These are phyloP conservation scores for Macrotus californicus DNA, from an alignment of 2,113 vertebrate species.

Conservation along the genomic window DNA sequence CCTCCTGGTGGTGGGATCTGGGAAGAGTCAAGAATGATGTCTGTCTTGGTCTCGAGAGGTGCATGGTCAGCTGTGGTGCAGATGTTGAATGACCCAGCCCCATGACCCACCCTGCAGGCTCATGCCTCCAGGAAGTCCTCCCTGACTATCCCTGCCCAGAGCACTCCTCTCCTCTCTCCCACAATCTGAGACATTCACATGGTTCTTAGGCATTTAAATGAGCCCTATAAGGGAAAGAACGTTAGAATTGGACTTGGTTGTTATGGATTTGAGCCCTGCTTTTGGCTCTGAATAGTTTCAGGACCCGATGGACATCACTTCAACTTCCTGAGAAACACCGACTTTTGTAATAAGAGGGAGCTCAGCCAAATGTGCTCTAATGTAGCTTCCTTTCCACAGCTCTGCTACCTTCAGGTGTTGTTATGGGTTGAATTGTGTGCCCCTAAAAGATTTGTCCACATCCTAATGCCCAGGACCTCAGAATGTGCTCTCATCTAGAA, in stretches of 20 bases:
- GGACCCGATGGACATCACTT: rapidly evolving
- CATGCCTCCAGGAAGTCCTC: not conserved
- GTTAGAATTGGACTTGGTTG: not conserved
- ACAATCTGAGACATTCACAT: not conserved
- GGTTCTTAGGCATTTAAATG: not conserved
- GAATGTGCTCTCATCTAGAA: not conserved
- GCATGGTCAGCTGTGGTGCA: rapidly evolving
- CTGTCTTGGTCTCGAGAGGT: not conserved
- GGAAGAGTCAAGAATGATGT: not conserved
- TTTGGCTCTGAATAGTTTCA: not conserved
- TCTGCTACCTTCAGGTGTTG: no score
- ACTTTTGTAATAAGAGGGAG: not conserved
- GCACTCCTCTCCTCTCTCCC: not conserved
- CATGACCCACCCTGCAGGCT: not conserved
- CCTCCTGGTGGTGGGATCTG: constrained; percentile 97
- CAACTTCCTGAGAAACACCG: not conserved
- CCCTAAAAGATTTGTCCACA: rapidly evolving
- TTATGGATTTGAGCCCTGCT: not conserved
- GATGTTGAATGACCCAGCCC: rapidly evolving
- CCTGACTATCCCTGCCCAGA: not conserved
- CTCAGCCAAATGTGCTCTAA: rapidly evolving
- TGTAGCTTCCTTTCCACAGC: not conserved
- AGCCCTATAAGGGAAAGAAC: not conserved
- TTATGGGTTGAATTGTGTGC: not conserved
- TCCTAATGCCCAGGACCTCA: not conserved